These are phyloP conservation scores for Amblyopsis rosae DNA, from an alignment of 2,113 vertebrate species.

Conservation along the genomic window DNA sequence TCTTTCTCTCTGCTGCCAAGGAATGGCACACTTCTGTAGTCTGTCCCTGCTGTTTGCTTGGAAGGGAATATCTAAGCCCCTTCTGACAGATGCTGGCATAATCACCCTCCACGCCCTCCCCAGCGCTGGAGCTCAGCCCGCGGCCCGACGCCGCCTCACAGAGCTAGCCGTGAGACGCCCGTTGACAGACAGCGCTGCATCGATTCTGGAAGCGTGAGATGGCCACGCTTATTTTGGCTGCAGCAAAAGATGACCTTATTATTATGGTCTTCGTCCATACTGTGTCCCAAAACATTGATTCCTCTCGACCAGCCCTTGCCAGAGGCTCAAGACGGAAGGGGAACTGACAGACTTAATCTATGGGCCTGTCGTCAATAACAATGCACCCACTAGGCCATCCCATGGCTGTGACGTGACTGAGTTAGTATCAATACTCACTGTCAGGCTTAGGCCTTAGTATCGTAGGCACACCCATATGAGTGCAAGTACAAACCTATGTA, in stretches of 20 bases:
- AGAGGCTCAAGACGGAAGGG: slow-evolving; percentile 59
- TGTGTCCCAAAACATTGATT: slow-evolving; percentile 62
- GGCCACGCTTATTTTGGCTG: slow-evolving; percentile 58
- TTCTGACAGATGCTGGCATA: slow-evolving; percentile 71
- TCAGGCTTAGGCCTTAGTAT: slow-evolving; percentile 41
- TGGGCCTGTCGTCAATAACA: slow-evolving; percentile 60
- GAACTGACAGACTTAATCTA: slow-evolving; percentile 68
- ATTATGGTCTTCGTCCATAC: slow-evolving; percentile 49
- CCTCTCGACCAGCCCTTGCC: slow-evolving; percentile 47
- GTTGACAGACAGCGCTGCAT: slow-evolving; percentile 42
- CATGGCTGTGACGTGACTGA: slow-evolving; percentile 32
- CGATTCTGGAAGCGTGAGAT: slow-evolving; percentile 55
- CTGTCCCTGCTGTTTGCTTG: slow-evolving; percentile 68
- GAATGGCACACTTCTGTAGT: slow-evolving; percentile 65
- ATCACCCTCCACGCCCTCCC: slow-evolving; percentile 63
- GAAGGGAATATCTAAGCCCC: slow-evolving; percentile 72
- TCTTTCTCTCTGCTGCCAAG: slow-evolving; percentile 65
- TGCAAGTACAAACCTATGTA: slow-evolving; percentile 18
- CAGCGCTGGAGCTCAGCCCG: slow-evolving; percentile 45
- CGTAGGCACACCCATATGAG: slow-evolving; percentile 18
- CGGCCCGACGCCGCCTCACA: slow-evolving; percentile 52
- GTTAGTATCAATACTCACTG: slow-evolving; percentile 29
- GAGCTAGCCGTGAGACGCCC: slow-evolving; percentile 37
- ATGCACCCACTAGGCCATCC: slow-evolving; percentile 59
- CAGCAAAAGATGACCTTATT: slow-evolving; percentile 58